These are phyloP conservation scores for Gavia stellata DNA, from an alignment of 2,113 vertebrate genomes.

Conservation along the genomic window DNA sequence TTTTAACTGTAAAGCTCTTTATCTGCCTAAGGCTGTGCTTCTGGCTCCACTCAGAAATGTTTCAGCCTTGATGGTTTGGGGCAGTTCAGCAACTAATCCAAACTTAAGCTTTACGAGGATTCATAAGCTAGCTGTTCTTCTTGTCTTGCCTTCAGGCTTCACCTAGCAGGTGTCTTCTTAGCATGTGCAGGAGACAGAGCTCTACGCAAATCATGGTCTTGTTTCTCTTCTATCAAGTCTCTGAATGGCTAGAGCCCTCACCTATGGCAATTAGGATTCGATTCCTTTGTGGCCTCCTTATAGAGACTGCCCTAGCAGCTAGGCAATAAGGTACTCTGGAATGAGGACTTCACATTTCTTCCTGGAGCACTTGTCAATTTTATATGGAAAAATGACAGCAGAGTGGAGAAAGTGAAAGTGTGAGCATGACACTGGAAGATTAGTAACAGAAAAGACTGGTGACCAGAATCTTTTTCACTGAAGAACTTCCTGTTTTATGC, in stretches of 20 bases:
- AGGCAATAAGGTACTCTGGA: neutral
- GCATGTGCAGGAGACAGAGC: neutral
- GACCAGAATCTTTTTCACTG: neutral
- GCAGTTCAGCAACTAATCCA: neutral
- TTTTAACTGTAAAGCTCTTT: neutral
- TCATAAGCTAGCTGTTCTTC: neutral
- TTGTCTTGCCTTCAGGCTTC: neutral
- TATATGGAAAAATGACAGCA: neutral
- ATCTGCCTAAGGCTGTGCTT: neutral
- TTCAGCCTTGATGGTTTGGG: neutral
- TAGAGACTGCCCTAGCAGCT: neutral
- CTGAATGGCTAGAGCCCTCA: neutral
- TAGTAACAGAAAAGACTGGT: neutral
- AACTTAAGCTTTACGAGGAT: neutral
- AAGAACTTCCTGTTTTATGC: neutral
- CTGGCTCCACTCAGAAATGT: neutral
- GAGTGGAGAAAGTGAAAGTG: neutral
- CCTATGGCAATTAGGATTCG: neutral
- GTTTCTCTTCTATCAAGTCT: neutral
- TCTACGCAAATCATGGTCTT: neutral
- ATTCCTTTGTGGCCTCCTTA: neutral
- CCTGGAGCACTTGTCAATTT: neutral
- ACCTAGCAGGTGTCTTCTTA: neutral
- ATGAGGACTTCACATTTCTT: neutral
- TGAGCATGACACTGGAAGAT: neutral